A percentile compares a stretch with the other conserved stretches of the same genome.
These are phyloP conservation scores for Gymnopithys bicolor DNA, from an alignment of 2,797 vertebrate genomes.

Conservation along the genomic window DNA sequence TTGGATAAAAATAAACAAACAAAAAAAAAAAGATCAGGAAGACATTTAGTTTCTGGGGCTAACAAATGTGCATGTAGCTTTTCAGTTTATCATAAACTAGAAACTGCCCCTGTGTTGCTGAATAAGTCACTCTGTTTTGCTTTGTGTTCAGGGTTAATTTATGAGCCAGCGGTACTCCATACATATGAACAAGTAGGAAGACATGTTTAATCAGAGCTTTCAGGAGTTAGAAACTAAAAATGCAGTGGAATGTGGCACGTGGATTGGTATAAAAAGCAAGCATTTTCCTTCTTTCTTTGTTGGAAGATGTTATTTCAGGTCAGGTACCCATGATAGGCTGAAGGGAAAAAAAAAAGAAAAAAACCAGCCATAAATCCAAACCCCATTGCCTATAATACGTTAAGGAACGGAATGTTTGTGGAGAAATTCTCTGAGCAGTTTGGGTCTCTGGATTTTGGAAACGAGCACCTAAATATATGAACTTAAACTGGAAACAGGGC, in stretches of 20 bases:
- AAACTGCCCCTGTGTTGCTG: background rate
- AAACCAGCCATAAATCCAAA: background rate
- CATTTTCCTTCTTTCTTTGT: background rate
- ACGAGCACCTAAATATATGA: background rate
- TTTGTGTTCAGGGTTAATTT: conserved; percentile 33
- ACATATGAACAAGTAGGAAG: background rate
- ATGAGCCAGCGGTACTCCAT: background rate
- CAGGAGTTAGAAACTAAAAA: conserved; percentile 2
- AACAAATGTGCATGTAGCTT: background rate
- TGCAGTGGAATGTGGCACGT: background rate
- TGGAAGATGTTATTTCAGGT: background rate
- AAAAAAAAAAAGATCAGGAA: background rate
- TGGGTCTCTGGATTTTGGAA: background rate
- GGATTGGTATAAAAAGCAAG: background rate
- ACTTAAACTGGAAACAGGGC: background rate
- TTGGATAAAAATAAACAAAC: background rate
- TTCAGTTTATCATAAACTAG: background rate
- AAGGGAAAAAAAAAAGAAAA: background rate
- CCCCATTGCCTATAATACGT: background rate
- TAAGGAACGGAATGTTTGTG: background rate
- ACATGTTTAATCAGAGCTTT: conserved; percentile 25
- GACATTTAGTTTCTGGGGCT: background rate
- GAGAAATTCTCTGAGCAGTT: background rate
- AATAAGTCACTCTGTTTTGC: conserved; percentile 13
- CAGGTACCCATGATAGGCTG: background rate